Conservation (phyloP, 1,140 invertebrate species). For the Glomeris maerens region DNA sequence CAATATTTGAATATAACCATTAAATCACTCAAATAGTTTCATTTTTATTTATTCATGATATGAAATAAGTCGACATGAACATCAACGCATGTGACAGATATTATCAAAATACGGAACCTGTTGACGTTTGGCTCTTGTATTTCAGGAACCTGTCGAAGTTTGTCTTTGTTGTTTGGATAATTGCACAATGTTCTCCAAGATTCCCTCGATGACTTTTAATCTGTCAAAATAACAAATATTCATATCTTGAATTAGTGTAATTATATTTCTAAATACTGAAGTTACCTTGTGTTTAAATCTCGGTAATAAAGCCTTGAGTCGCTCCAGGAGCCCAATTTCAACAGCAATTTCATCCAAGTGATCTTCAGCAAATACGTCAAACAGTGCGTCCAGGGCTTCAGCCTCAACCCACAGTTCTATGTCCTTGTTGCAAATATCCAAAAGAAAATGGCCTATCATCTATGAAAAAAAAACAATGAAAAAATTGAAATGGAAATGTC, state of each 20-base stretch:
- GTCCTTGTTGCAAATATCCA: conserved; percentile 35
- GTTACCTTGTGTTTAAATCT: conserved; percentile 48
- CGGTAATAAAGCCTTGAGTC: conserved; percentile 39
- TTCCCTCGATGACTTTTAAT: neutral
- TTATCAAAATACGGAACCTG: too few relatives aligned
- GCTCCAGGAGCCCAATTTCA: conserved; percentile 45
- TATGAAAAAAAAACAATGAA: conserved; percentile 15
- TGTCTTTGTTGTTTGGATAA: too few relatives aligned
- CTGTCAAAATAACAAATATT: conserved; percentile 7
- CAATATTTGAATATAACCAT: too few relatives aligned
- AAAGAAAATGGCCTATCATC: conserved; percentile 25
- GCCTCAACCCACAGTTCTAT: conserved; percentile 49
- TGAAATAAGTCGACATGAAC: too few relatives aligned
- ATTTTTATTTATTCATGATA: too few relatives aligned
- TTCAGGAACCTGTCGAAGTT: too few relatives aligned
- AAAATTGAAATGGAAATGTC: neutral
- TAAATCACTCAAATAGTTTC: too few relatives aligned
- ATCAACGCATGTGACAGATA: too few relatives aligned
- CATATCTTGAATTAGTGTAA: conserved; percentile 7
- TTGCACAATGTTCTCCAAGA: neutral
- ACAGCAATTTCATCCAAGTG: conserved; percentile 46
- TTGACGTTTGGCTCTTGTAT: too few relatives aligned
- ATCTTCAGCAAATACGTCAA: conserved; percentile 64
- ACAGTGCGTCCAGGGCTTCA: conserved; percentile 54
- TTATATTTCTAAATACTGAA: conserved; percentile 12